phyloP scores from a whole-genome alignment of 2,888 invertebrate species.

The Rhamnusium bicolor region DNA sequence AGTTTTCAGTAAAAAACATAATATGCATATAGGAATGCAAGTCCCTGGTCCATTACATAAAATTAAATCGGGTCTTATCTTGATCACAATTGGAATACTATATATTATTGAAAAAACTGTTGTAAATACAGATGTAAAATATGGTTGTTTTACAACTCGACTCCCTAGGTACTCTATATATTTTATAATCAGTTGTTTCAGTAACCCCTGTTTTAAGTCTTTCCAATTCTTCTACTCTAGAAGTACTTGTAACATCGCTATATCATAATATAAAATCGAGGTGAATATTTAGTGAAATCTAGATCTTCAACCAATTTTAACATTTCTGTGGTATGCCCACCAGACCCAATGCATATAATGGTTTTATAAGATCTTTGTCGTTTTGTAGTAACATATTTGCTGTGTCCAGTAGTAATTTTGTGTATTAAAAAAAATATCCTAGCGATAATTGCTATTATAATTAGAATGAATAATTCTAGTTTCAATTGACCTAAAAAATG shows the following conservation, averaged over 20 bases:
- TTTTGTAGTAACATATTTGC: conserved; percentile 57
- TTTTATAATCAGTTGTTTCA: conserved; percentile 68
- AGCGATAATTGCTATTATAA: conserved; percentile 59
- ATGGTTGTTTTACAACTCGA: conserved; percentile 90
- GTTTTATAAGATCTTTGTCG: conserved; percentile 69
- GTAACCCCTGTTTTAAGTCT: conserved; percentile 42
- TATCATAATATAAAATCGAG: conserved; percentile 86
- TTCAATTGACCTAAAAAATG: conserved; percentile 54
- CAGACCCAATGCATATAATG: conserved; percentile 82
- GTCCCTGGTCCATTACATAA: conserved; percentile 98
- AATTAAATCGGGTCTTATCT: conserved; percentile 84
- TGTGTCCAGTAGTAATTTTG: conserved; percentile 67
- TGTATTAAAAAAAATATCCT: conserved; percentile 66
- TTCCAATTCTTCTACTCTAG: conserved; percentile 77
- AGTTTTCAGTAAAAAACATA: conserved; percentile 83
- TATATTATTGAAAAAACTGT: conserved; percentile 82
- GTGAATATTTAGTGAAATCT: conserved; percentile 77
- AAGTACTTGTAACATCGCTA: conserved; percentile 83
- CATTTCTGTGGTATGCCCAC: conserved; percentile 98
- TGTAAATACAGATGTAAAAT: conserved; percentile 83
- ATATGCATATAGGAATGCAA: conserved; percentile 91
- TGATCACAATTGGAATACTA: conserved; percentile 80
- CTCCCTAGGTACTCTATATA: conserved; percentile 85
- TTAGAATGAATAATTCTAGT: conserved; percentile 57
- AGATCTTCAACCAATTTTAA: conserved; percentile 80